These are phyloP conservation scores for Heliocidaris tuberculata DNA, from an alignment of 35 echinoderm and acorn worm species.

Conservation along the genomic window DNA sequence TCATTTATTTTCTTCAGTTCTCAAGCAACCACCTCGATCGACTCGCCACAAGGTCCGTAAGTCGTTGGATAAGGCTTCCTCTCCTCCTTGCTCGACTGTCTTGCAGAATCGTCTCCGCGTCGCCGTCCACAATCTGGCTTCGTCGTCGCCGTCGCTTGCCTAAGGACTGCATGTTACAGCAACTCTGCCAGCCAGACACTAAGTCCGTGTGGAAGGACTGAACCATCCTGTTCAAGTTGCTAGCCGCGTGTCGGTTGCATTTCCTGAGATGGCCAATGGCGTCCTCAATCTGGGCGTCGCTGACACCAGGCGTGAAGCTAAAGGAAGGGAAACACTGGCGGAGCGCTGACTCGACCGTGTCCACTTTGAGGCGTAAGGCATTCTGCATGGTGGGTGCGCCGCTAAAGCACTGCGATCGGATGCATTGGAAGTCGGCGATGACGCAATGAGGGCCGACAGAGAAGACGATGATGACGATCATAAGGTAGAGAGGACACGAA, in stretches of 20 bases:
- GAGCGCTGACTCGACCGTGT: neutral
- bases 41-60: slow-evolving; percentile 7
- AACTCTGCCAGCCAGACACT: neutral
- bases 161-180: neutral
- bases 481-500: neutral
- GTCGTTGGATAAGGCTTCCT: neutral
- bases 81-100: neutral
- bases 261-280: neutral
- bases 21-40: neutral
- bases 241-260: neutral
- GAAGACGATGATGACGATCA: slow-evolving; percentile 9
- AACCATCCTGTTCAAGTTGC: neutral
- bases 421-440: slow-evolving; percentile 21
- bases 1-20: neutral
- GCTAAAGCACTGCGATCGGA: neutral
- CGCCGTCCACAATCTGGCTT: neutral
- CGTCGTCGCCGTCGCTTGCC: slow-evolving; percentile 7
- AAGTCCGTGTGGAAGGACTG: slow-evolving; percentile 1
- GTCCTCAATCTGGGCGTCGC: neutral
- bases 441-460: neutral
- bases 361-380: slow-evolving; percentile 30
- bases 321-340: slow-evolving; percentile 17
- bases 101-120: neutral
- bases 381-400: slow-evolving; percentile 19
- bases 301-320: neutral